Evolutionary conservation across 1,140 invertebrate genomes (phyloP).

Genomic region (Drosophila leontia): DNA sequence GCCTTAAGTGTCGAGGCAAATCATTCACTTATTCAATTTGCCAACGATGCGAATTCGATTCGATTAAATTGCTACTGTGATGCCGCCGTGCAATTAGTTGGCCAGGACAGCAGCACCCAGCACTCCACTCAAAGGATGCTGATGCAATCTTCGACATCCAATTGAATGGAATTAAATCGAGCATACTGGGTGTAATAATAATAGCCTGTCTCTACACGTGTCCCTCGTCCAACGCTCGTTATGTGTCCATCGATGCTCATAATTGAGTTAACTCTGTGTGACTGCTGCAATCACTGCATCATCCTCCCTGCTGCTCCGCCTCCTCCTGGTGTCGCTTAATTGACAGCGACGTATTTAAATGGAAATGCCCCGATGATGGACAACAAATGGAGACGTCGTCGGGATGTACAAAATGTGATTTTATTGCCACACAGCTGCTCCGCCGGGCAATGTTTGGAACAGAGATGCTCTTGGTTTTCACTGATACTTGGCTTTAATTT

Average conservation of each 20-base stretch:
- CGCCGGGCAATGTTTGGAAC: slow-evolving; percentile 1
- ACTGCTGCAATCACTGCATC: slow-evolving; percentile 41
- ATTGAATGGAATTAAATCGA: slow-evolving; percentile 78
- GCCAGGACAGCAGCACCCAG: slow-evolving; percentile 4
- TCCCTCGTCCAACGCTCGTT: slow-evolving; percentile 52
- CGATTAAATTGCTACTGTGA: slow-evolving; percentile 20
- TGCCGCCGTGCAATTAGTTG: slow-evolving; percentile 44
- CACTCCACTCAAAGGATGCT: slow-evolving; percentile 38
- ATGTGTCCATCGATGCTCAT: slow-evolving; percentile 60
- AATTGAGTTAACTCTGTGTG: slow-evolving; percentile 54
- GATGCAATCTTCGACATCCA: slow-evolving; percentile 54
- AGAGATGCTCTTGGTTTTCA: slow-evolving; percentile 2
- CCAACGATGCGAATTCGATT: slow-evolving; percentile 51
- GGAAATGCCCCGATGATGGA: slow-evolving; percentile 43
- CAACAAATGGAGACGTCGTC: slow-evolving; percentile 27
- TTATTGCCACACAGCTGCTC: slow-evolving; percentile 37
- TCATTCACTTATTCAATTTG: slow-evolving; percentile 58
- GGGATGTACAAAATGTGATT: slow-evolving; percentile 50
- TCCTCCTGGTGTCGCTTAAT: slow-evolving; percentile 53
- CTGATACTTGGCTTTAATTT: neutral
- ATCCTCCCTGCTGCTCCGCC: neutral
- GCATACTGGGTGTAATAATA: slow-evolving; percentile 48
- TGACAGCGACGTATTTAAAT: slow-evolving; percentile 67
- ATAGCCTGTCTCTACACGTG: slow-evolving; percentile 58
- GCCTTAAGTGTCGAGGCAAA: slow-evolving; percentile 42